Base-by-base conservation (phyloP, 2,888 invertebrate genomes). In the Lasioglossum marginatum region DNA sequence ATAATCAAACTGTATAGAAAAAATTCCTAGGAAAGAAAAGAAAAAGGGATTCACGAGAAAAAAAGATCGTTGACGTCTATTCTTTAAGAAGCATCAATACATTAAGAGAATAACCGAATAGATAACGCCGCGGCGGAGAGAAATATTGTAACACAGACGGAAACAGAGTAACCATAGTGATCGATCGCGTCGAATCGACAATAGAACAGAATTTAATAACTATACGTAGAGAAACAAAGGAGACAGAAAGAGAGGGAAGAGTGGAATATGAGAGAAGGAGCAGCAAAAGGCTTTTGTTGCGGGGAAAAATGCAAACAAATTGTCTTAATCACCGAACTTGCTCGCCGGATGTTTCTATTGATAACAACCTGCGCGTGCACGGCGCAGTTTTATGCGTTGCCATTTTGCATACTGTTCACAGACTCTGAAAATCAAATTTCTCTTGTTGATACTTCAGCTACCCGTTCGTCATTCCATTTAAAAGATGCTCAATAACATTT, bases 131-230 rank as follows among this genome's bases (percentile, higher is more conserved):
- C 12, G n/a, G 57, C 1, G 57, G n/a, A 23, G 71, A 80, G 23
- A 27, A 74, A 72, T 83, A 87, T 70, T 75, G 57, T 77, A 57
- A 85, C 79, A 78, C 79, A 82, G 78, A 77, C 82, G 82, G 82
- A 80, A 14, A 48, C 57, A n/a, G 27, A 34, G 71, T 60, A 43
- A 78, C 57, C 73, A 66, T 73, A 77, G 83, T 88, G 88, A 89
- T 87, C 89, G 85, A 89, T 85, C 75, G 85, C 92, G 92, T 93
- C 85, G 88, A 52, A 92, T 93, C 91, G 94, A 94, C 94, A 94
- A 94, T 94, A 94, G 94, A 91, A 76, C 85, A 82, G 76, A 90
- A 73, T 27, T 27, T 82, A 57, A 78, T 78, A 27, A 34, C 75
- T 75, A 60, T n/a, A 75, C 34, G n/a, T 81, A 77, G 77, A 14